Evolutionary conservation across 2,113 vertebrate genomes (phyloP).

Genomic region (Fulica atra): DNA sequence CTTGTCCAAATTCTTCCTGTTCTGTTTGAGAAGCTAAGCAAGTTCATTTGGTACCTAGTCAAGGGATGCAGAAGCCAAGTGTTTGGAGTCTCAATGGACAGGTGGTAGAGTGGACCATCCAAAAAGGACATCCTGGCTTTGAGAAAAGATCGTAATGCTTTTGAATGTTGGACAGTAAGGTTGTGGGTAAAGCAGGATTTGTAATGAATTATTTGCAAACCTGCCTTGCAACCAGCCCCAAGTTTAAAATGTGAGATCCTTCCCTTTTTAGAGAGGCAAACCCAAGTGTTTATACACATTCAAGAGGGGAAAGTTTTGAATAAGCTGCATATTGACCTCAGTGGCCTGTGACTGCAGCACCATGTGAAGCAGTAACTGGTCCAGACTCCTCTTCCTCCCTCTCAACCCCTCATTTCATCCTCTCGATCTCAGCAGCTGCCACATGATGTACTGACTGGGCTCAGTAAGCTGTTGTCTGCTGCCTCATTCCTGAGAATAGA

Average conservation of each 20-base stretch:
- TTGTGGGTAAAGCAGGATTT: not conserved
- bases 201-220: not conserved
- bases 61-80: not conserved
- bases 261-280: not conserved
- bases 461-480: not conserved
- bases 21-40: not conserved
- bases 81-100: not conserved
- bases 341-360: not conserved
- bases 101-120: not conserved
- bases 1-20: not conserved
- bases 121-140: not conserved
- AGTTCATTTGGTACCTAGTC: not conserved
- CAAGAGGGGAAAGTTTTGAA: not conserved
- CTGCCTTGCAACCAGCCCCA: too few species aligned
- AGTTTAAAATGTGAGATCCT: not conserved
- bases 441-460: not conserved
- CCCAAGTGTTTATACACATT: not conserved
- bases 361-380: not conserved
- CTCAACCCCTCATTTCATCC: not conserved
- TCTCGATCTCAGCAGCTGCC: accelerated
- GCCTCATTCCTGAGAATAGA: not conserved
- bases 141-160: not conserved
- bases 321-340: not conserved
- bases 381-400: not conserved
- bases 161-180: not conserved